Conservation (phyloP, 2,888 invertebrate genomes). For the Litoditis marina region DNA sequence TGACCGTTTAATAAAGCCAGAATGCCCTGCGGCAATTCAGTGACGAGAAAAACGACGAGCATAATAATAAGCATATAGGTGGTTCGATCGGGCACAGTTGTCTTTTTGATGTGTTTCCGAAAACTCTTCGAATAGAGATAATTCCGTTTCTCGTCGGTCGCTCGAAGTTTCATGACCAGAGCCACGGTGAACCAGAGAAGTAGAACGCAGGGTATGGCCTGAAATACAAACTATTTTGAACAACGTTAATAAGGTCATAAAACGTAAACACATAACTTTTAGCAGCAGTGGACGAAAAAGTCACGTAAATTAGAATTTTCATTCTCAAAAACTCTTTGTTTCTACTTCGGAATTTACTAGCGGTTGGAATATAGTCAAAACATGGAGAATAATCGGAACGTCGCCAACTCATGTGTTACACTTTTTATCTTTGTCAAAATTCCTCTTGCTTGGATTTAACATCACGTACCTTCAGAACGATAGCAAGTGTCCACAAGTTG, state of each 20-base stretch:
- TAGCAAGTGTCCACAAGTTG: constrained; percentile 50
- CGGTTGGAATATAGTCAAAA: background rate
- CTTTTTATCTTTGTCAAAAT: too few relatives aligned
- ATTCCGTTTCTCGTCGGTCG: constrained; percentile 49
- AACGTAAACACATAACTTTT: too few relatives aligned
- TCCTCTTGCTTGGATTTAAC: too few relatives aligned
- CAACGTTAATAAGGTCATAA: too few relatives aligned
- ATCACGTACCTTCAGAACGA: constrained; percentile 40
- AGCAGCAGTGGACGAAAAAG: too few relatives aligned
- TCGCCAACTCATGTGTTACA: too few relatives aligned
- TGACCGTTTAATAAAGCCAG: constrained; percentile 46
- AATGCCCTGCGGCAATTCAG: constrained; percentile 51
- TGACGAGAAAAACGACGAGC: constrained; percentile 49
- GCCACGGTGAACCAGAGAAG: constrained; percentile 51
- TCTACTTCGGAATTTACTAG: too few relatives aligned
- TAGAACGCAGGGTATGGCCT: constrained; percentile 48
- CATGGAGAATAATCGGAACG: too few relatives aligned
- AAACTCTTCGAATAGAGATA: constrained; percentile 56
- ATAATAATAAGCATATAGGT: constrained; percentile 51
- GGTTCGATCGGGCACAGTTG: constrained; percentile 50
- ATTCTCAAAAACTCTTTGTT: too few relatives aligned
- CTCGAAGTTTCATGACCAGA: constrained; percentile 44
- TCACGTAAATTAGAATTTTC: too few relatives aligned
- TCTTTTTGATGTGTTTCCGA: constrained; percentile 50
- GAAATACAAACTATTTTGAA: too few relatives aligned